These are phyloP conservation scores for Grammomys surdaster DNA, from an alignment of 2,113 vertebrate genomes.

Conservation along the genomic window DNA sequence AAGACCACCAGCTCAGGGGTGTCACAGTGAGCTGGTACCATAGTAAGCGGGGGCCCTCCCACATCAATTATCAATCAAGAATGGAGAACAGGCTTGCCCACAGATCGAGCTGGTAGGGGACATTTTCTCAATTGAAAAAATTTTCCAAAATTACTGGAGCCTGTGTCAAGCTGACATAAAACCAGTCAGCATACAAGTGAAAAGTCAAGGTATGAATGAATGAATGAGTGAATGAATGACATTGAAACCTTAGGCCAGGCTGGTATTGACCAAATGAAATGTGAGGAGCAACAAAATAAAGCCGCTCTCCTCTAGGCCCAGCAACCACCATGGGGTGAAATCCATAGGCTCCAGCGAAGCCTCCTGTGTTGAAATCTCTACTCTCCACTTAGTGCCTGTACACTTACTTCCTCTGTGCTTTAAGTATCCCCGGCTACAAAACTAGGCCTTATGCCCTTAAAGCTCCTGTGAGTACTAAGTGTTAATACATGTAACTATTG, in stretches of 20 bases:
- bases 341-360: not conserved
- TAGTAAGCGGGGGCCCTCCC: not conserved
- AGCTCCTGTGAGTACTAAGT: slow-evolving; percentile 25
- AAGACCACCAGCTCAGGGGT: not conserved
- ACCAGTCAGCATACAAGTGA: not conserved
- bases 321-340: not conserved
- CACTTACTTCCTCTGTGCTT: not conserved
- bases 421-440: not conserved
- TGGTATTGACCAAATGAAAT: not conserved
- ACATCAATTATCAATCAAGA: no score
- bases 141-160: not conserved
- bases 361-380: not conserved
- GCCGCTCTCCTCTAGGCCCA: not conserved
- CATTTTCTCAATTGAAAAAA: not conserved
- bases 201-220: slow-evolving; percentile 6
- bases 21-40: no score
- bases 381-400: not conserved
- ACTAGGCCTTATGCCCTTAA: not conserved
- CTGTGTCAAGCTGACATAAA: not conserved
- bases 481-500: slow-evolving; percentile 17
- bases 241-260: not conserved
- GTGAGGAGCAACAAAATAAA: not conserved
- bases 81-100: not conserved
- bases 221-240: not conserved
- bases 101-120: not conserved